phyloP scores from a whole-genome alignment of 2,113 vertebrate genomes.

The Pteronura brasiliensis region DNA sequence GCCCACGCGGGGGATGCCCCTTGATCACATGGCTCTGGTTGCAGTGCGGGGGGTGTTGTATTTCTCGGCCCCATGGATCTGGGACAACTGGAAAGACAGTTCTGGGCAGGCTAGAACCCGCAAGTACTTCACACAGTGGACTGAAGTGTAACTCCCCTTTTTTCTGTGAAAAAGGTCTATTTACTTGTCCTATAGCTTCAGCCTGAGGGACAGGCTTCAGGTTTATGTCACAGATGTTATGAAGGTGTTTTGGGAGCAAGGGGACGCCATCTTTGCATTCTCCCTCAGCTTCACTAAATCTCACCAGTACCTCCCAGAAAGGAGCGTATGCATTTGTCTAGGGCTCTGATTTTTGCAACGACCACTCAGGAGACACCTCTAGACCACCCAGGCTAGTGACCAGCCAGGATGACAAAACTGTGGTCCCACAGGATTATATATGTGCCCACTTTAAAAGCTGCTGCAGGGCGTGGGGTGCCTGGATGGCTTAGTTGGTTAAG shows the following conservation, averaged over 20 bases:
- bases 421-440: not conserved
- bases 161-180: not conserved
- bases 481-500: not conserved
- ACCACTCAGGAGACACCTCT: not conserved
- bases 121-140: not conserved
- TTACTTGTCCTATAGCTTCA: not conserved
- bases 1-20: too few species aligned
- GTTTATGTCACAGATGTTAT: too few species aligned
- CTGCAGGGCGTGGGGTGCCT: not conserved
- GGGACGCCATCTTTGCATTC: not conserved
- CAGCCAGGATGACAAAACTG: not conserved
- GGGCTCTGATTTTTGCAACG: not conserved
- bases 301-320: not conserved
- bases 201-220: not conserved
- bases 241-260: not conserved
- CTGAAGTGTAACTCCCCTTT: not conserved
- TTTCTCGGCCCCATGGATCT: not conserved
- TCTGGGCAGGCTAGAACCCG: not conserved
- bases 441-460: not conserved
- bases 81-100: not conserved
- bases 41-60: not conserved
- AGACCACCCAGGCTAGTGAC: not conserved
- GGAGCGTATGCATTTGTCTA: not conserved
- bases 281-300: not conserved
- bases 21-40: not conserved